Percentiles rank a stretch among this genome's conserved stretches.
phyloP scores from a whole-genome alignment of 2,888 invertebrate species.

The Rhingia campestris region DNA sequence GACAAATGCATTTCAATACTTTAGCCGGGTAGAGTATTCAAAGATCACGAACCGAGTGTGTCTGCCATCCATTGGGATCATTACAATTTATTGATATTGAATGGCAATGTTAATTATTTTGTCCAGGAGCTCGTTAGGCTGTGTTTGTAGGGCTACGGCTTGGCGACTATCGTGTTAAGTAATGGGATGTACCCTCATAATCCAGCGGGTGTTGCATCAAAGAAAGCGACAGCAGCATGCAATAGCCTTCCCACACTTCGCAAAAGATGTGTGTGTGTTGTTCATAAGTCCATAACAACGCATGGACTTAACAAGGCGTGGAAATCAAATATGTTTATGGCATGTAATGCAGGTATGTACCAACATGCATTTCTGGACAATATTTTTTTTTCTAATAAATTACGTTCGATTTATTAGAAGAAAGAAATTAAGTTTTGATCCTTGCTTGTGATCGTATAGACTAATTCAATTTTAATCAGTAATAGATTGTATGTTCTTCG shows the following conservation, averaged over 20 bases:
- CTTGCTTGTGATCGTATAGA: too few species aligned
- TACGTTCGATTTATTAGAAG: too few species aligned
- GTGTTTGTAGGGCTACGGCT: slow-evolving; percentile 29
- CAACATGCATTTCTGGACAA: background rate
- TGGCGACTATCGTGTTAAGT: slow-evolving; percentile 37
- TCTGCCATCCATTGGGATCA: slow-evolving; percentile 41
- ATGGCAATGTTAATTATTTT: slow-evolving; percentile 66
- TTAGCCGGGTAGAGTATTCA: slow-evolving; percentile 59
- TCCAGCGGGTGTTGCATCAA: slow-evolving; percentile 51
- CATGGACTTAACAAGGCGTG: slow-evolving; percentile 21
- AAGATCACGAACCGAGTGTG: slow-evolving; percentile 50
- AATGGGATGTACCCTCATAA: slow-evolving; percentile 61
- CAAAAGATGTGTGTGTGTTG: background rate
- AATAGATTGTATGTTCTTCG: too few species aligned
- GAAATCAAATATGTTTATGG: background rate
- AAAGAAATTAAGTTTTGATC: too few species aligned
- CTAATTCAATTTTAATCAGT: too few species aligned
- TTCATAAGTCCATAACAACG: slow-evolving; percentile 29
- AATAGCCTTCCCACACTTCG: slow-evolving; percentile 37
- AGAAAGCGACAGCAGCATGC: slow-evolving; percentile 45
- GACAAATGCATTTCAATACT: slow-evolving; percentile 53
- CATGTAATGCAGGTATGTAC: slow-evolving; percentile 19
- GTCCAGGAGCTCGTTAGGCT: slow-evolving; percentile 54
- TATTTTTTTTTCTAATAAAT: background rate
- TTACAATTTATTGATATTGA: slow-evolving; percentile 66